Conservation (phyloP, 1,140 invertebrate genomes). For the Pogonomyrmex californicus region DNA sequence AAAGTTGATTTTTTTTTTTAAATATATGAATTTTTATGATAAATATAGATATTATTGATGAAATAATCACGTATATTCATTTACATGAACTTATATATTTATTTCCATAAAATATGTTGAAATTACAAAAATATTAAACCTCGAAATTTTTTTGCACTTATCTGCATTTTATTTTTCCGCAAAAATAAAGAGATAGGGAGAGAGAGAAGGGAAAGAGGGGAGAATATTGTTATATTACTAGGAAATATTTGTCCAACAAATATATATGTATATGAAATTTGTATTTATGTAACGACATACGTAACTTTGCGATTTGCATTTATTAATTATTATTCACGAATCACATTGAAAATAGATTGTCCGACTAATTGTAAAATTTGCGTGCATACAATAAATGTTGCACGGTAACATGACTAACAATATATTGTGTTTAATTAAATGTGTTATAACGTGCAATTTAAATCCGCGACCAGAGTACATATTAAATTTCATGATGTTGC, state of each 20-base stretch:
- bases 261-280: background rate
- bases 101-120: background rate
- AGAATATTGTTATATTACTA: background rate
- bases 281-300: background rate
- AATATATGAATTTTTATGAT: no score
- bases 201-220: no score
- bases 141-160: background rate
- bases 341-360: background rate
- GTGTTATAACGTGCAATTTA: constrained; percentile 4
- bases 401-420: background rate
- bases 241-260: background rate
- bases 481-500: background rate
- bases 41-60: no score
- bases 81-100: no score
- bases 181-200: background rate
- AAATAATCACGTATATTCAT: no score
- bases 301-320: background rate
- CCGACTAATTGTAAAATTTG: constrained; percentile 18
- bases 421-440: constrained; percentile 32
- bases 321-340: constrained; percentile 10
- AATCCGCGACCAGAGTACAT: background rate
- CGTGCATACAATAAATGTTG: constrained; percentile 17
- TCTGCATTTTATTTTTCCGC: background rate
- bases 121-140: background rate
- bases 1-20: no score